A percentile compares a stretch with the other conserved stretches of the same genome.
phyloP scores from a whole-genome alignment of 2,797 vertebrate species.

The Oreochromis mossambicus region DNA sequence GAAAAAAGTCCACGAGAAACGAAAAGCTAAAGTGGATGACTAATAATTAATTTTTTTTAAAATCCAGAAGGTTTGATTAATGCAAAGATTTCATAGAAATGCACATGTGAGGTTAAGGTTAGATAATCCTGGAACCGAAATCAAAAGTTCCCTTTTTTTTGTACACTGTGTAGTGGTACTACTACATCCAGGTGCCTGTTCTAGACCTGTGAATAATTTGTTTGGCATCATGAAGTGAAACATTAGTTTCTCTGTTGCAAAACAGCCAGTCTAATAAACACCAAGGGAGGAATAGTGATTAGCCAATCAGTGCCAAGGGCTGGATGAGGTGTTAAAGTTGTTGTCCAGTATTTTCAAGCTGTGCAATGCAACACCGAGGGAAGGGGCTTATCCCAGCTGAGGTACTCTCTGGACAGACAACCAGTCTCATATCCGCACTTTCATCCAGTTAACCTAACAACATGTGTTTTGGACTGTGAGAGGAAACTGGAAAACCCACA shows the following conservation, averaged over 20 bases:
- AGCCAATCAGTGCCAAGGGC: neutral
- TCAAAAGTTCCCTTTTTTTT: too few relatives aligned
- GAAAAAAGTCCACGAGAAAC: neutral
- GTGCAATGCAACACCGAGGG: rapidly evolving
- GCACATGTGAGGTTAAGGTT: neutral
- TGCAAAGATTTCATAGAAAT: neutral
- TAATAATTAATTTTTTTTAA: rapidly evolving
- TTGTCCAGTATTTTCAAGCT: neutral
- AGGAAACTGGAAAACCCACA: neutral
- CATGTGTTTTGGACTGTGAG: neutral
- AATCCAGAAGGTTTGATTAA: neutral
- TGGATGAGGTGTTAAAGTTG: neutral
- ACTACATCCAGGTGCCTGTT: too few relatives aligned
- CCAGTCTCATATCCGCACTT: neutral
- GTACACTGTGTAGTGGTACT: too few relatives aligned
- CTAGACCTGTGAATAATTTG: too few relatives aligned
- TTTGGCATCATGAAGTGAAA: too few relatives aligned
- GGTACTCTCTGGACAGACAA: rapidly evolving
- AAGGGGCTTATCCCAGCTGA: neutral
- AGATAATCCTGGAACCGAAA: too few relatives aligned
- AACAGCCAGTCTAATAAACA: too few relatives aligned
- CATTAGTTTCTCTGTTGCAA: too few relatives aligned
- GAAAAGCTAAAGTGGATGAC: neutral
- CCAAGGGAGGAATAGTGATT: neutral
- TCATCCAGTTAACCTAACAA: neutral